Conservation (phyloP, 2,888 invertebrate species). For the Ischnus inquisitorius region DNA sequence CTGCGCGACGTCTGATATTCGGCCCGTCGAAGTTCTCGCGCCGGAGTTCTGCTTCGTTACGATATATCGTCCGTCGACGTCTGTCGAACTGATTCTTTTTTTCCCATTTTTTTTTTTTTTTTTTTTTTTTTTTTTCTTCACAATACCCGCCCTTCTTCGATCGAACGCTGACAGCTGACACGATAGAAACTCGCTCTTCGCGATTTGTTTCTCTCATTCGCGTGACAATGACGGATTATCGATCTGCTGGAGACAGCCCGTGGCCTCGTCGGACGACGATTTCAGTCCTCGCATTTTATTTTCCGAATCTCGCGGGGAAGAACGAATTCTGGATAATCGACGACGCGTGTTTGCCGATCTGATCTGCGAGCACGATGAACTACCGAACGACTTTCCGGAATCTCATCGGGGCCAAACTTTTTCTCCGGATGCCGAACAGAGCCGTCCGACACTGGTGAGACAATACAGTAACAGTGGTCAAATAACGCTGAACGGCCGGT, state of each 20-base stretch:
- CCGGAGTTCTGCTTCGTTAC: conserved; percentile 32
- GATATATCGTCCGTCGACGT: conserved; percentile 57
- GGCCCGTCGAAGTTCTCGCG: background rate
- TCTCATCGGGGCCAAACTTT: too few relatives aligned
- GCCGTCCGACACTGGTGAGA: too few relatives aligned
- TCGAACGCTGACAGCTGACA: conserved; percentile 50
- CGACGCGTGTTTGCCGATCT: too few relatives aligned
- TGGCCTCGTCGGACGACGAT: too few relatives aligned
- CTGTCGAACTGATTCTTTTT: conserved; percentile 54
- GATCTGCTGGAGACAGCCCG: conserved; percentile 30
- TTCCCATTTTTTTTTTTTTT: background rate
- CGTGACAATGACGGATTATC: conserved; percentile 51
- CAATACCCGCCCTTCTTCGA: conserved; percentile 7
- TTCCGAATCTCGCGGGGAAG: too few relatives aligned
- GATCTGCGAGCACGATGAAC: too few relatives aligned
- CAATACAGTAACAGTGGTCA: too few relatives aligned
- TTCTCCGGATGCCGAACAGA: too few relatives aligned
- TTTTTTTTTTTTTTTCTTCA: conserved; percentile 1
- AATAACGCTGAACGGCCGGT: too few relatives aligned
- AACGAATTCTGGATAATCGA: too few relatives aligned
- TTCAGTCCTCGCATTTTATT: too few relatives aligned
- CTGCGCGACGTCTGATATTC: background rate
- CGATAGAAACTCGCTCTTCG: conserved; percentile 32
- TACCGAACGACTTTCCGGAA: too few relatives aligned
- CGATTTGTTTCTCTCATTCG: conserved; percentile 39